Evolutionary conservation across 2,113 vertebrate genomes (phyloP).

Genomic region (Castor canadensis): DNA sequence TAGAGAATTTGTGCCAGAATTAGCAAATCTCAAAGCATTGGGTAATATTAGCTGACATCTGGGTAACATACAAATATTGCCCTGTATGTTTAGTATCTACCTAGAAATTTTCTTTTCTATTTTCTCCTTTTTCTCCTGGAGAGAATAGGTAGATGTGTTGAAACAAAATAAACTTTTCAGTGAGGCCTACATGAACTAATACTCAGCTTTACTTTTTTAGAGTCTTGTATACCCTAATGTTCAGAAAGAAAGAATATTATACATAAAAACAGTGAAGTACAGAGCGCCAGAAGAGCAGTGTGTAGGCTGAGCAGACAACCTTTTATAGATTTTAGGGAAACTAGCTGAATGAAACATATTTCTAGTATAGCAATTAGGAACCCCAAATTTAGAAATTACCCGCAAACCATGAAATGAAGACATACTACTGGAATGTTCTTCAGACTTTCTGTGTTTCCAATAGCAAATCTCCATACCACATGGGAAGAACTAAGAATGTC

Average conservation of each 20-base stretch:
- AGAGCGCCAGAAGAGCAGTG: not conserved
- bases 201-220: not conserved
- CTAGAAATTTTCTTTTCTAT: not conserved
- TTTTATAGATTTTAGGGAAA: conserved; percentile 11
- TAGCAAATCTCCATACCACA: not conserved
- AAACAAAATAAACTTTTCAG: conserved; percentile 46
- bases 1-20: not conserved
- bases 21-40: not conserved
- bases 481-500: not conserved
- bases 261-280: conserved; percentile 1
- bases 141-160: not conserved
- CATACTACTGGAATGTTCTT: not conserved
- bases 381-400: not conserved
- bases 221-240: not conserved
- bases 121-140: not conserved
- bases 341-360: not conserved
- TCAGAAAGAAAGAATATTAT: not conserved
- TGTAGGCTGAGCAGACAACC: not conserved
- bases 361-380: not conserved
- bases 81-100: conserved; percentile 5
- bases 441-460: not conserved
- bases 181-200: not conserved
- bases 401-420: not conserved
- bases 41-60: not conserved
- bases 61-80: not conserved